A percentile compares a stretch with the other conserved stretches of the same genome.
Evolutionary conservation across 2,888 invertebrate species (phyloP).

Genomic region (Callinectes sapidus): DNA sequence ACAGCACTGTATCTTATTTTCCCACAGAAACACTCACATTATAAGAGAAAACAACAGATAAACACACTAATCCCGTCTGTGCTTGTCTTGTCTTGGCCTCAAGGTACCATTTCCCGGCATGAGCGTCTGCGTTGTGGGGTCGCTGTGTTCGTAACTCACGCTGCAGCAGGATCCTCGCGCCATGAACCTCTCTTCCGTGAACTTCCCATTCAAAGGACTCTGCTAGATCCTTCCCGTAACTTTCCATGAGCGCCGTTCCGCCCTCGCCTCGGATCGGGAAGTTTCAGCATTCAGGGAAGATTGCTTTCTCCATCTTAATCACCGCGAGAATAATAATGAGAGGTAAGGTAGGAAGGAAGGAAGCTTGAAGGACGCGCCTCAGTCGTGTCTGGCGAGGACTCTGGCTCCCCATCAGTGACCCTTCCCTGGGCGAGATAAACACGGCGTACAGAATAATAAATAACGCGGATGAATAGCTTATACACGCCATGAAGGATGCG

Average conservation of each 20-base stretch:
- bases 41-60: background rate
- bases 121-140: background rate
- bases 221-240: background rate
- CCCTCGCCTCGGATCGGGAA: slow-evolving; percentile 22
- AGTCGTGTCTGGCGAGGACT: background rate
- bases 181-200: background rate
- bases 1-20: too few species aligned
- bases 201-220: slow-evolving; percentile 23
- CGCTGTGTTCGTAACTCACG: background rate
- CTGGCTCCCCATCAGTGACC: background rate
- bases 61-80: background rate
- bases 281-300: slow-evolving; percentile 17
- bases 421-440: background rate
- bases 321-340: background rate
- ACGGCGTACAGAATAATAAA: slow-evolving; percentile 5
- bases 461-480: slow-evolving; percentile 14
- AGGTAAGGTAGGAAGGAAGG: background rate
- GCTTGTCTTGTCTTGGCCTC: background rate
- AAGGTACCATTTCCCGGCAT: background rate
- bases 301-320: slow-evolving; percentile 33
- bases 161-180: background rate
- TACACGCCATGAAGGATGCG: slow-evolving; percentile 28
- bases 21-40: too few species aligned
- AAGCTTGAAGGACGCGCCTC: background rate
- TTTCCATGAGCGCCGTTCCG: background rate